Evolutionary conservation across 2,888 invertebrate species (phyloP).

Genomic region (Patella caerulea): DNA sequence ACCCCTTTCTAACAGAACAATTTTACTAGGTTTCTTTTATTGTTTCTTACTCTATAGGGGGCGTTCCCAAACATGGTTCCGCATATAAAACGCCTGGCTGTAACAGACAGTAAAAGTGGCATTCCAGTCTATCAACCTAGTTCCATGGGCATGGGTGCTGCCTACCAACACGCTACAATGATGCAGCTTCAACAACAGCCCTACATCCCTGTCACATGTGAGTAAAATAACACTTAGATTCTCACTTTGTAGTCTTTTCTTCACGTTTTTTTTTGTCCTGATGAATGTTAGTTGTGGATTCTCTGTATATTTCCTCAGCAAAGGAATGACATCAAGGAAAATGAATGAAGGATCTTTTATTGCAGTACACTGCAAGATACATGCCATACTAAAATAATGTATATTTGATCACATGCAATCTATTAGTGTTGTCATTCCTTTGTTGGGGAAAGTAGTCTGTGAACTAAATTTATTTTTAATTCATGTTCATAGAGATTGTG

Average conservation of each 20-base stretch:
- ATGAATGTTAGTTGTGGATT: no score
- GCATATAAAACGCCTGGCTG: constrained; percentile 93
- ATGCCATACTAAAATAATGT: no score
- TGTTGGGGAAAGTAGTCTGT: no score
- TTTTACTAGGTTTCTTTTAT: constrained; percentile 20
- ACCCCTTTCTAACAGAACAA: not conserved
- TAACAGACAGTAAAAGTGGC: constrained; percentile 86
- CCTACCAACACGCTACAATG: constrained; percentile 91
- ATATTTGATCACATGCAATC: no score
- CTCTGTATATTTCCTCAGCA: no score
- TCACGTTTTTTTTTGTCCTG: not conserved
- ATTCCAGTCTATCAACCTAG: constrained; percentile 85
- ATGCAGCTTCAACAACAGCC: constrained; percentile 55
- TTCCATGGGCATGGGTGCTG: constrained; percentile 75
- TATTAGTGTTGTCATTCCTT: no score
- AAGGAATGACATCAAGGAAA: no score
- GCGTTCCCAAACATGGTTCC: constrained; percentile 66
- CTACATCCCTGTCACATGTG: constrained; percentile 59
- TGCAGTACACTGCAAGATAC: no score
- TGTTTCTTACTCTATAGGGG: constrained; percentile 20
- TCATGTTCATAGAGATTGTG: no score
- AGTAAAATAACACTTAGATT: constrained; percentile 36
- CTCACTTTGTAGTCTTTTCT: constrained; percentile 5
- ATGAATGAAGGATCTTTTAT: no score
- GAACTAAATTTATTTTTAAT: no score